Evolutionary conservation across 2,113 vertebrate species (phyloP), one percentile per base, ranked within the genome.

Genomic region (Pseudolaguvia tuberculata): DNA sequence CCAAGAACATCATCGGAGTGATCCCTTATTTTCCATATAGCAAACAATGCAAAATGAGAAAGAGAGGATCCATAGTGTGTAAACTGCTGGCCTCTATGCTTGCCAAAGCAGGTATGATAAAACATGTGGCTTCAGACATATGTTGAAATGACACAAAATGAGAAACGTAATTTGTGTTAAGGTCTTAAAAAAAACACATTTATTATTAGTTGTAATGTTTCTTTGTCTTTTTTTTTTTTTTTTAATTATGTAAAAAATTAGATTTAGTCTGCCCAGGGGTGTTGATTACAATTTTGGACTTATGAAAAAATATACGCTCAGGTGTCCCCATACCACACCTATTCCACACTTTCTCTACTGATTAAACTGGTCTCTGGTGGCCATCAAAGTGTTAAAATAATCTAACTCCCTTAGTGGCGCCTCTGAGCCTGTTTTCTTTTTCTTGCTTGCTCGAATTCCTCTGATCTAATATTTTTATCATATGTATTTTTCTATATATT

Each of bases 11-110:
- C 66, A 98, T 94, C 0, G 97, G 97, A 0, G 97, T 99, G 75
- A 98, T 99, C 78, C 97, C 97, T 0, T 99, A 98, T 84, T 98
- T 99, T 82, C 97, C 97, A 18, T 99, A 98, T 86, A 99, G 97
- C 91, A 99, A 99, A 79, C 97, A 99, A 79, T 97, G 96, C 91
- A 99, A 99, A 85, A 99, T 99, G 97, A 90, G 97, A 70, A 99
- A 99, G 89, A 89, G 97, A 18, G 97, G 97, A 47, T 99, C 97
- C 1, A 98, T 99, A 6, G 97, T 99, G 52, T 96, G 95, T 89
- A 99, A 99, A 82, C 85, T 99, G 51, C 88, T 99, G 77, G 97
- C 97, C 0, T 98, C 96, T 0, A 99, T 99, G 97, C 87, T 99
- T 0, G 94, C 96, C 0, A 97, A 93, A 89, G 96, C 97, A 78